Base-by-base conservation (phyloP, 2,888 invertebrate genomes). In the Cheiracanthium punctorium region DNA sequence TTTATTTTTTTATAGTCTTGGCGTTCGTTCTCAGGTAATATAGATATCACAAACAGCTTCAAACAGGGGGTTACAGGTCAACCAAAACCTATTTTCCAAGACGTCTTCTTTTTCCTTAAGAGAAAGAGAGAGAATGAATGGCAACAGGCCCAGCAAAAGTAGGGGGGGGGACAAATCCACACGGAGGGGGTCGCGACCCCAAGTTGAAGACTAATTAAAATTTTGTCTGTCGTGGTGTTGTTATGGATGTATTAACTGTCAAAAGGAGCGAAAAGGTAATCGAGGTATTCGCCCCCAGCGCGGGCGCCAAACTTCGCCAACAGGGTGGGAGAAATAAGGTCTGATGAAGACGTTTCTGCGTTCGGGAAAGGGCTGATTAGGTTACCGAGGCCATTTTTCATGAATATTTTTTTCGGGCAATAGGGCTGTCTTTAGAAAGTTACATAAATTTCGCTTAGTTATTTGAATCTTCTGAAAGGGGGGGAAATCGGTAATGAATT, bases 41-140 rank as follows among this genome's bases (percentile, higher is more conserved):
- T 72, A 84, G 82, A 84, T 84, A 84, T 84, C 82, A 77, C 70
- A 79, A 84, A 77, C 84, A 74, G 72, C 71, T 32, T 52, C 64
- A 70, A 65, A 30, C 65, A 73, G 80, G 43, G 65, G 73, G 79
- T 80, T 74, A 69, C 58, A 48, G 84, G 73, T 85, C 84, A 70
- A 14, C 29, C 79, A 85, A 79, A 84, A 79, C 84, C 84, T 84
- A 84, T 84, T 84, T 84, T 79, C 77, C 72, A 73, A 84, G 72
- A 69, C 69, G 79, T 84, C 84, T 84, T 79, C 72, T 79, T 84
- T 58, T 79, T n/a, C 28, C 28, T 20, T 76, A 41, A 48, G n/a
- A n/a, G n/a, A n/a, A n/a, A 24, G 73, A 69, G 41, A 67, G 58
- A 67, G 37, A 81, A 74, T 82, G 70, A 75, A 82, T 82, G 79